Percentiles rank a stretch among this genome's conserved stretches.
Conservation (phyloP, 64 coral and sea anemone genomes). For the Actinia equina region DNA sequence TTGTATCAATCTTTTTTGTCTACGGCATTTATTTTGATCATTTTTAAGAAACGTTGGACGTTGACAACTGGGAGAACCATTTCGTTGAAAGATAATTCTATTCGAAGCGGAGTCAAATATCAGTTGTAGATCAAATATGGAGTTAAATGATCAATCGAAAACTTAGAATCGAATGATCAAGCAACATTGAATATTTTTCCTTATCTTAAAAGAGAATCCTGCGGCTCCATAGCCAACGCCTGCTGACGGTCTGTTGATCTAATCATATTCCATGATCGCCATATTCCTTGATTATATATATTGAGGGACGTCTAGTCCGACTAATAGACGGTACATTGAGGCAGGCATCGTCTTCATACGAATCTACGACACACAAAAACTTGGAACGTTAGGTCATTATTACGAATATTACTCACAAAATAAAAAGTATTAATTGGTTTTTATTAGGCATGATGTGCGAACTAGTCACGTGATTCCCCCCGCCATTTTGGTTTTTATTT, state of each 20-base stretch:
- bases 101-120: not conserved
- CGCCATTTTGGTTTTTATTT: too few species aligned
- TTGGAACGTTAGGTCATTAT: not conserved
- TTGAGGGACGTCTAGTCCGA: conserved; percentile 81
- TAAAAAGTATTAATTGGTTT: too few species aligned
- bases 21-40: not conserved
- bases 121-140: not conserved
- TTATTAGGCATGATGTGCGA: too few species aligned
- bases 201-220: not conserved
- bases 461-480: too few species aligned
- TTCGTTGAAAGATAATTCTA: not conserved
- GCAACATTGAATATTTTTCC: not conserved
- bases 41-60: not conserved
- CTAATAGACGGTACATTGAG: conserved; percentile 89
- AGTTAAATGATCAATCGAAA: not conserved
- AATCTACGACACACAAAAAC: conserved; percentile 37
- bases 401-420: too few species aligned
- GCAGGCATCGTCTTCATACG: conserved; percentile 99
- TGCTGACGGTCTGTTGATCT: not conserved
- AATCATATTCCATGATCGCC: not conserved
- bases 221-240: not conserved
- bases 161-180: not conserved
- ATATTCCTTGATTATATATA: conserved; percentile 48
- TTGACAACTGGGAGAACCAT: not conserved
- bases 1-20: not conserved